Base-by-base conservation (phyloP, 2,797 vertebrate species). In the Darevskia mixta region DNA sequence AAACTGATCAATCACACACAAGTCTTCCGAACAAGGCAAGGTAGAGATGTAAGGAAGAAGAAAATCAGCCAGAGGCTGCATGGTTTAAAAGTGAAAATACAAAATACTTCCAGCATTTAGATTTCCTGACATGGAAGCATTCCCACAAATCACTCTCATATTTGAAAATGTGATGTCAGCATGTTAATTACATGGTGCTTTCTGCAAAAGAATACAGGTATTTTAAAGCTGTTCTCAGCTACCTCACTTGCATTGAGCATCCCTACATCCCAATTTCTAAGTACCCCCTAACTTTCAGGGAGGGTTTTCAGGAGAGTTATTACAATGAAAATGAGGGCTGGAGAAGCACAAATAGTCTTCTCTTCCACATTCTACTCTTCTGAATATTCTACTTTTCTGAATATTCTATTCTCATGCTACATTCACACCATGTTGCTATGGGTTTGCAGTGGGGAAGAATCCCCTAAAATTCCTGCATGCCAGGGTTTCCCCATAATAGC, bases 1-100 rank as follows among this genome's bases (percentile, higher is more conserved):
- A 81, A 91, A 92, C 8, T 64, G 67, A 75, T 92, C 35, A 83
- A 71, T 89, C 32, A 81, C 66, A 32, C 58, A 83, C 3, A 85
- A 61, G 35, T 1, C 81, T 86, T 88, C 90, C 38, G 76, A 93
- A 20, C 8, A 79, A 88, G 35, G 0, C 5, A 78, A 85, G 6
- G 55, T 41, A 90, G 32, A 86, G 76, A 67, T 79, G 75, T 71
- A 82, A 90, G 86, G 5, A 1, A 23, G 43, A 29, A 61, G 15
- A 69, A 91, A 88, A 18, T 1, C 84, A 83, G 15, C 83, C 58
- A 86, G 32, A 5, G 67, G 41, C 38, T 43, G 32, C 25, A n/a
- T 5, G 64, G 2, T 41, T 93, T 82, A 90, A 49, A 90, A 79
- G 58, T 25, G 86, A 92, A 15, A 49, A 49, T 4, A 55, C 49